Evolutionary conservation across 1,140 invertebrate species (phyloP).

Genomic region (Harlomillsia oculata): DNA sequence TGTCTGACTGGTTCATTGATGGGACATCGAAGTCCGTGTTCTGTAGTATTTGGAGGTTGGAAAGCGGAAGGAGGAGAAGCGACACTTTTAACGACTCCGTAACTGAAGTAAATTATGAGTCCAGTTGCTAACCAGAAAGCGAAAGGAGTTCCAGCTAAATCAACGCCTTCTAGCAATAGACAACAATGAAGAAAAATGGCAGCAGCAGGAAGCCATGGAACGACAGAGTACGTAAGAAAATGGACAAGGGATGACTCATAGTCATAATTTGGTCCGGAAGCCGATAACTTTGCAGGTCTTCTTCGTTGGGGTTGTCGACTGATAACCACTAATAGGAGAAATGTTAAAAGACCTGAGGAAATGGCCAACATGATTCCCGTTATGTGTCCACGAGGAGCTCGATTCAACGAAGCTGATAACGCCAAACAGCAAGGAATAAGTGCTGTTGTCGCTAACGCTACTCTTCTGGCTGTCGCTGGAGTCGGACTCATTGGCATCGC

Average conservation of each 20-base stretch:
- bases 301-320: constrained; percentile 32
- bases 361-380: constrained; percentile 29
- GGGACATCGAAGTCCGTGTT: neutral
- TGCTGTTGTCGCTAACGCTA: constrained; percentile 23
- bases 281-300: constrained; percentile 6
- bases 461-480: constrained; percentile 24
- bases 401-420: constrained; percentile 26
- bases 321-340: constrained; percentile 35
- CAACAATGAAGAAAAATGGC: constrained; percentile 31
- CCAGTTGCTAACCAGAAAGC: constrained; percentile 30
- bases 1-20: neutral
- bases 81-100: constrained; percentile 25
- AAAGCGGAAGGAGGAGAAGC: constrained; percentile 28
- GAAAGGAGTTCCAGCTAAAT: constrained; percentile 25
- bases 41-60: neutral
- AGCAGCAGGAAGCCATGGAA: constrained; percentile 28
- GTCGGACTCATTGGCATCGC: constrained; percentile 26
- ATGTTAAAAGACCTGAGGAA: constrained; percentile 28
- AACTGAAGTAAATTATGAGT: constrained; percentile 32
- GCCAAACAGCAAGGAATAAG: constrained; percentile 26
- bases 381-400: constrained; percentile 23
- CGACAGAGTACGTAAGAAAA: constrained; percentile 28
- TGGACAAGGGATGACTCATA: constrained; percentile 1
- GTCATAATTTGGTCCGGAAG: constrained; percentile 1
- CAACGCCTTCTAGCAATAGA: constrained; percentile 25